A percentile compares a stretch with the other conserved stretches of the same genome.
Evolutionary conservation across 2,113 vertebrate species (phyloP).

Genomic region (Ellobius talpinus): DNA sequence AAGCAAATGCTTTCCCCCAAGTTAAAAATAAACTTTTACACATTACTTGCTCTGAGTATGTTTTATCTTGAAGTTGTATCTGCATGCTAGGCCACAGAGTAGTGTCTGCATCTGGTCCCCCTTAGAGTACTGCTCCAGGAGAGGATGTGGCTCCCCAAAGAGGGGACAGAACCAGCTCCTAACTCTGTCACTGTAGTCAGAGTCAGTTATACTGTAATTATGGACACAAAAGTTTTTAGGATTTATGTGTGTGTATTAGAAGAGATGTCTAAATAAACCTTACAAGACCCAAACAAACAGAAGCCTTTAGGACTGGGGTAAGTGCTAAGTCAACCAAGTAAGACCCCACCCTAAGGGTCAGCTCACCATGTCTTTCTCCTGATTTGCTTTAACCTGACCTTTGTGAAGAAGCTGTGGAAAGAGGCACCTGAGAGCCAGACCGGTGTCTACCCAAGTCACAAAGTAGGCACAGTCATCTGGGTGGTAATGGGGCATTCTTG

Average conservation of each 20-base stretch:
- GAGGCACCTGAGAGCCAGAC: neutral
- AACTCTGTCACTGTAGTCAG: neutral
- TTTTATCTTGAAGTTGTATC: neutral
- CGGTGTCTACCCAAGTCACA: neutral
- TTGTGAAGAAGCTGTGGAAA: neutral
- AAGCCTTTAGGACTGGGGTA: neutral
- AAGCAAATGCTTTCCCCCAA: no score
- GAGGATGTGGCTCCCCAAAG: neutral
- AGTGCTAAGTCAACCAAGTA: neutral
- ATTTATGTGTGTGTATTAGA: neutral
- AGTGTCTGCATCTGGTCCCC: neutral
- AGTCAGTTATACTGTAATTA: neutral
- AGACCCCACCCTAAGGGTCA: neutral
- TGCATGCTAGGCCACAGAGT: neutral
- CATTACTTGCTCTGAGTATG: neutral
- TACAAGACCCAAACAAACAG: no score
- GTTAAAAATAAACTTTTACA: neutral
- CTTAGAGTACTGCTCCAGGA: neutral
- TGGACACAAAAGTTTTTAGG: neutral
- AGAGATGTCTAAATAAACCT: no score
- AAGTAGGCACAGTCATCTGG: neutral
- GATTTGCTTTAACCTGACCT: neutral
- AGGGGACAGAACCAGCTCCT: neutral
- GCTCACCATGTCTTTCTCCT: neutral
- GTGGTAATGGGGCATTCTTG: no score